These are phyloP conservation scores for Entomyzon cyanotis DNA, from an alignment of 2,113 vertebrate species.

Conservation along the genomic window DNA sequence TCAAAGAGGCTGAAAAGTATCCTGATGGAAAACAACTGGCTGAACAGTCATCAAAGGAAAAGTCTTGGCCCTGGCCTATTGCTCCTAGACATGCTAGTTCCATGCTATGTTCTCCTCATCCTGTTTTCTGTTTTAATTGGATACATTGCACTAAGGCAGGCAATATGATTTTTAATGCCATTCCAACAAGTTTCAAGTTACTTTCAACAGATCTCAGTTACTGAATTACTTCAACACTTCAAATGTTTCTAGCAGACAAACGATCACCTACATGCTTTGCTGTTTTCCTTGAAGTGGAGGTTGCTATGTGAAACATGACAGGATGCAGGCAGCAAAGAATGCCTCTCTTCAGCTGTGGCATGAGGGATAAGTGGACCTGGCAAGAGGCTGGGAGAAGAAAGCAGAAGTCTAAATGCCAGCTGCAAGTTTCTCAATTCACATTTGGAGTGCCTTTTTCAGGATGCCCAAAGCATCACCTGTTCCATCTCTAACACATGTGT, in stretches of 20 bases:
- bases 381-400: not conserved
- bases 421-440: not conserved
- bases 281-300: not conserved
- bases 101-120: slow-evolving; percentile 19
- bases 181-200: slow-evolving; percentile 48
- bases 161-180: not conserved
- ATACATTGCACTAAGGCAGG: not conserved
- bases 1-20: slow-evolving; percentile 44
- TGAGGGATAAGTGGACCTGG: not conserved
- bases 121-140: slow-evolving; percentile 70
- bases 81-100: slow-evolving; percentile 31
- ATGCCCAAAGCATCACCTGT: not conserved
- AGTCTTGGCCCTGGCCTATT: slow-evolving; percentile 15
- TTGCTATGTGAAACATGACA: not conserved
- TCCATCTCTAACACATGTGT: not conserved
- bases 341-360: not conserved
- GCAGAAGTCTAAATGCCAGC: not conserved
- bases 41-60: slow-evolving; percentile 61
- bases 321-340: not conserved
- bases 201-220: slow-evolving; percentile 43
- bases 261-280: not conserved
- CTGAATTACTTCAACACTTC: slow-evolving; percentile 16
- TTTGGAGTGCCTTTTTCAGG: not conserved
- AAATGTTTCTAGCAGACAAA: slow-evolving; percentile 20
- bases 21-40: slow-evolving; percentile 34